Percentiles rank a stretch among this genome's conserved stretches.
Evolutionary conservation across 1,140 invertebrate species (phyloP).

Genomic region (Trissolcus basalis): DNA sequence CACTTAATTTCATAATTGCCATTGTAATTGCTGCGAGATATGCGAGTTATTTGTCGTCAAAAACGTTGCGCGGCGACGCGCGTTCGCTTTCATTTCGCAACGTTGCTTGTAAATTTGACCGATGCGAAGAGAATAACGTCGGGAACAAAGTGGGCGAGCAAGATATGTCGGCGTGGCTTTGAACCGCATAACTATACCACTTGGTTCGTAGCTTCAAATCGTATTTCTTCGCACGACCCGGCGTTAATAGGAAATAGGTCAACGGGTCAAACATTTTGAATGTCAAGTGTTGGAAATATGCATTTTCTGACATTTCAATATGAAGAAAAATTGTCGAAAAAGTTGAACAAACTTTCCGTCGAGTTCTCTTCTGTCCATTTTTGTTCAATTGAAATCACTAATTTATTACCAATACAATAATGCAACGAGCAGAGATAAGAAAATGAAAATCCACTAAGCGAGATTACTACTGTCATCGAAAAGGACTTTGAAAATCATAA

Average conservation of each 20-base stretch:
- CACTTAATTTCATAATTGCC: constrained; percentile 52
- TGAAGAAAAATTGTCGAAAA: no score
- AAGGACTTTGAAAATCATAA: constrained; percentile 39
- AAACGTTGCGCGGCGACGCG: constrained; percentile 2
- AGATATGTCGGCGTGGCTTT: constrained; percentile 7
- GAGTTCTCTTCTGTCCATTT: no score
- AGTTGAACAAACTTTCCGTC: no score
- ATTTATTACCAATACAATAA: no score
- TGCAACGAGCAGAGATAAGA: constrained; percentile 28
- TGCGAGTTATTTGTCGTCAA: constrained; percentile 18
- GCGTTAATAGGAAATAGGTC: no score
- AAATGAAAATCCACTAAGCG: no score
- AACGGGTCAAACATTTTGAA: no score
- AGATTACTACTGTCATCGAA: no score
- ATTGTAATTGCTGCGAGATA: constrained; percentile 42
- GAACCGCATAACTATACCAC: no score
- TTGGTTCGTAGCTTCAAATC: neutral
- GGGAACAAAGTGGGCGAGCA: neutral
- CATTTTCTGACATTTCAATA: no score
- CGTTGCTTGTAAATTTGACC: constrained; percentile 9
- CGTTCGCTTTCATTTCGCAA: constrained; percentile 19
- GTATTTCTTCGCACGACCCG: neutral
- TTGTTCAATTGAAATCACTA: no score
- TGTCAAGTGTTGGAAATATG: no score
- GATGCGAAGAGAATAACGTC: neutral